Conservation (phyloP, 2,113 vertebrate genomes). For the Fregetta grallaria region DNA sequence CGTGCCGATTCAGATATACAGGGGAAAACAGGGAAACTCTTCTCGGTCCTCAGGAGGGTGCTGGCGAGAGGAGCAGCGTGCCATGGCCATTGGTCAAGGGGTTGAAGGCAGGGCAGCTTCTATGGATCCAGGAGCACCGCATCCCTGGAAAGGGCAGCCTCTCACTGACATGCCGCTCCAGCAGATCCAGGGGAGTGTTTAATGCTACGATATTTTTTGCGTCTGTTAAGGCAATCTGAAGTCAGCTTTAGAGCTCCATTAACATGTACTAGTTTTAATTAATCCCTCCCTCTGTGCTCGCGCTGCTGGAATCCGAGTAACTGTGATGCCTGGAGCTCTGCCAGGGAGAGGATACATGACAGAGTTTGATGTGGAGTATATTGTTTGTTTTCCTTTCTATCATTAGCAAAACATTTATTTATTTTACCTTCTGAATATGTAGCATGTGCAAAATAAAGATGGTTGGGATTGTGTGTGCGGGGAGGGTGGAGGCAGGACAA, state of each 20-base stretch:
- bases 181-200: background rate
- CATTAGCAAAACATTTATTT: background rate
- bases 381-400: background rate
- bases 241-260: background rate
- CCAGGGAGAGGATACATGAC: background rate
- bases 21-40: background rate
- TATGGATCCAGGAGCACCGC: accelerated
- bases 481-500: background rate
- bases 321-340: background rate
- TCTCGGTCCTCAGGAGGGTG: too few relatives aligned
- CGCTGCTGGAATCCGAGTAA: background rate
- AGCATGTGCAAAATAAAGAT: background rate
- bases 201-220: background rate
- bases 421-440: background rate
- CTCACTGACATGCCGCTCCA: accelerated
- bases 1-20: accelerated
- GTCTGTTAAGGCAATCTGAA: background rate
- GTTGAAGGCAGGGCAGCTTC: background rate
- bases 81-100: accelerated
- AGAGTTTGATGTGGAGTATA: background rate
- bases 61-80: background rate
- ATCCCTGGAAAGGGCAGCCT: background rate
- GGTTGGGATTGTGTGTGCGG: accelerated
- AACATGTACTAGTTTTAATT: background rate
- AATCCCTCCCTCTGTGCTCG: background rate